Percentiles rank a stretch among this genome's conserved stretches.
Conservation (phyloP, 2,113 vertebrate genomes). For the Mobula hypostoma region DNA sequence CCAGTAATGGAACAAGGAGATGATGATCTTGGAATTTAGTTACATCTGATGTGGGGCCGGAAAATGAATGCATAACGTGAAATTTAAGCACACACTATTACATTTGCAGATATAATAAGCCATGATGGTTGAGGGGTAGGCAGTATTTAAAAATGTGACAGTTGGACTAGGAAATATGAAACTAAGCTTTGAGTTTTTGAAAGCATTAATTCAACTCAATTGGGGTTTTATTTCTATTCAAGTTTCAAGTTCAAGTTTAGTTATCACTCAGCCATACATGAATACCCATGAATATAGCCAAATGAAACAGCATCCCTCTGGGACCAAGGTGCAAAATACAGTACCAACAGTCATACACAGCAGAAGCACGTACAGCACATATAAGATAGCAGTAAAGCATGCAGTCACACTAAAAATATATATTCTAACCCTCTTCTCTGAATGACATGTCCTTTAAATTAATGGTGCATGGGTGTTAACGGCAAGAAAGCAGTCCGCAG, state of each 20-base stretch:
- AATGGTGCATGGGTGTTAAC: too few relatives aligned
- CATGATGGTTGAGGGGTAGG: background rate
- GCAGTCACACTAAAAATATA: too few relatives aligned
- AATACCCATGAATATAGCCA: too few relatives aligned
- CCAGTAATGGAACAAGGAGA: background rate
- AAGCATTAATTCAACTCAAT: background rate
- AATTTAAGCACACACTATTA: background rate
- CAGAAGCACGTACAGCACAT: too few relatives aligned
- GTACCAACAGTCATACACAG: too few relatives aligned
- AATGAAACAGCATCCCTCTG: too few relatives aligned
- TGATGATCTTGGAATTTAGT: background rate
- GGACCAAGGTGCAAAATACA: too few relatives aligned
- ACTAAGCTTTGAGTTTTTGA: background rate
- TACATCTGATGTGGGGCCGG: background rate
- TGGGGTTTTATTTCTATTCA: background rate
- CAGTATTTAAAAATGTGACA: background rate
- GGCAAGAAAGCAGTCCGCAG: too few relatives aligned
- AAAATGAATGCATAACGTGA: slow-evolving; percentile 12
- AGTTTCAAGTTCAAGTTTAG: background rate
- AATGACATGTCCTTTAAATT: too few relatives aligned
- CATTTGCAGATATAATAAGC: background rate
- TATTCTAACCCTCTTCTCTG: too few relatives aligned
- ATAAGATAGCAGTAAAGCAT: too few relatives aligned
- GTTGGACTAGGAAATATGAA: slow-evolving; percentile 7
- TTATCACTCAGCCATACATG: too few relatives aligned